phyloP scores from a whole-genome alignment of 2,113 vertebrate species.

The Sylvilagus bachmani region DNA sequence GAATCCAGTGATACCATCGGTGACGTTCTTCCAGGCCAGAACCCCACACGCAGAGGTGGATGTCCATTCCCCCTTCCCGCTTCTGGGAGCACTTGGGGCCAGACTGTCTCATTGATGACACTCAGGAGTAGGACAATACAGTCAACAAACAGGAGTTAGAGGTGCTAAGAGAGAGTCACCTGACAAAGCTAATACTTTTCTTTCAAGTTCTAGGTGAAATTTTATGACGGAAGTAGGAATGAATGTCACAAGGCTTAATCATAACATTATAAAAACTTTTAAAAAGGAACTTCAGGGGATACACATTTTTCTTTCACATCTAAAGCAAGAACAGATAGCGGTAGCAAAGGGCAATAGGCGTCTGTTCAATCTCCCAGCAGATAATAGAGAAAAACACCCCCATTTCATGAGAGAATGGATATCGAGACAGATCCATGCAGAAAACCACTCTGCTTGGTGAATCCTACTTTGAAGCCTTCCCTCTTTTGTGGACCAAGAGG shows the following conservation, averaged over 20 bases:
- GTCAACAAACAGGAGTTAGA: background rate
- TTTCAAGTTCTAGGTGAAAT: constrained; percentile 58
- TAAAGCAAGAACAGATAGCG: background rate
- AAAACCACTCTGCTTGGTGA: constrained; percentile 17
- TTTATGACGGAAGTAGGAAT: constrained; percentile 33
- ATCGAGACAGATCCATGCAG: background rate
- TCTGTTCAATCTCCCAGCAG: constrained; percentile 22
- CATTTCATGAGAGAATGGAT: background rate
- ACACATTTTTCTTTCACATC: constrained; percentile 58
- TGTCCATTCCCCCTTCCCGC: background rate
- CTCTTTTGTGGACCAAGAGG: constrained; percentile 28
- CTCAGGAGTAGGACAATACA: constrained; percentile 1
- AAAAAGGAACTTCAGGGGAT: constrained; percentile 22
- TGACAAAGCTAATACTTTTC: constrained; percentile 32
- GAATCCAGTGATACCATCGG: background rate
- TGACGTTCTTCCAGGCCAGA: background rate
- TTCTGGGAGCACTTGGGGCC: background rate
- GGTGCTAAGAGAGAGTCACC: background rate
- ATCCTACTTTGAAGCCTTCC: background rate
- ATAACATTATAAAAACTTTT: constrained; percentile 22
- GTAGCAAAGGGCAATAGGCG: constrained; percentile 7
- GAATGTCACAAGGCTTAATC: background rate
- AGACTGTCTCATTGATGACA: background rate
- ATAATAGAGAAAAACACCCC: background rate
- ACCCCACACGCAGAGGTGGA: background rate